These are phyloP conservation scores for Nephrotoma appendiculata DNA, from an alignment of 2,888 invertebrate genomes.

Conservation along the genomic window DNA sequence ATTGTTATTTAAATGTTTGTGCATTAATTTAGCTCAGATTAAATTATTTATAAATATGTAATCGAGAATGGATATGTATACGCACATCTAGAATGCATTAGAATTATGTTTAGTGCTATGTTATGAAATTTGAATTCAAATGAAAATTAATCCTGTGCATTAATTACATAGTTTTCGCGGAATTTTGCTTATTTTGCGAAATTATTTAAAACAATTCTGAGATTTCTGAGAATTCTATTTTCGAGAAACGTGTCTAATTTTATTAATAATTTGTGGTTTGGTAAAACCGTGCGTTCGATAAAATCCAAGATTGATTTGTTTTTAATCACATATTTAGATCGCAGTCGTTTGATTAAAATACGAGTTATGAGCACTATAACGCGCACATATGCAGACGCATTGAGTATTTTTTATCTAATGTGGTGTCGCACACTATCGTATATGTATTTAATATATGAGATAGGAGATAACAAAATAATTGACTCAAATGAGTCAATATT, in stretches of 20 bases:
- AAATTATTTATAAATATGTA: not conserved
- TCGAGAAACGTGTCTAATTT: not conserved
- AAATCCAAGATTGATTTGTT: not conserved
- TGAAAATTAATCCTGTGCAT: not conserved
- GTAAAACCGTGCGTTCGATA: not conserved
- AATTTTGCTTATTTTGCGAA: not conserved
- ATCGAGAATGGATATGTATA: not conserved
- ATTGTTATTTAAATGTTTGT: not conserved
- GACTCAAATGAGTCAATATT: not conserved
- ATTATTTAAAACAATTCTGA: not conserved
- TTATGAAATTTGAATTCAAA: not conserved
- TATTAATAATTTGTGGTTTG: not conserved
- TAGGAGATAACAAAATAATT: not conserved
- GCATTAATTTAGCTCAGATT: not conserved
- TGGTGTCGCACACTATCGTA: not conserved
- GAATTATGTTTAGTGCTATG: not conserved
- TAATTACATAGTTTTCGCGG: not conserved
- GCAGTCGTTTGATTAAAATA: not conserved
- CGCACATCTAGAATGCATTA: not conserved
- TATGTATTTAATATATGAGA: not conserved
- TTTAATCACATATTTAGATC: not conserved
- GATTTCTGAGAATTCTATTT: not conserved
- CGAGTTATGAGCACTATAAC: not conserved
- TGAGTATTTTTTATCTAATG: not conserved
- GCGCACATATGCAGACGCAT: no score